Base-by-base conservation (phyloP, 2,888 invertebrate genomes). In the Chloromyia formosa region DNA sequence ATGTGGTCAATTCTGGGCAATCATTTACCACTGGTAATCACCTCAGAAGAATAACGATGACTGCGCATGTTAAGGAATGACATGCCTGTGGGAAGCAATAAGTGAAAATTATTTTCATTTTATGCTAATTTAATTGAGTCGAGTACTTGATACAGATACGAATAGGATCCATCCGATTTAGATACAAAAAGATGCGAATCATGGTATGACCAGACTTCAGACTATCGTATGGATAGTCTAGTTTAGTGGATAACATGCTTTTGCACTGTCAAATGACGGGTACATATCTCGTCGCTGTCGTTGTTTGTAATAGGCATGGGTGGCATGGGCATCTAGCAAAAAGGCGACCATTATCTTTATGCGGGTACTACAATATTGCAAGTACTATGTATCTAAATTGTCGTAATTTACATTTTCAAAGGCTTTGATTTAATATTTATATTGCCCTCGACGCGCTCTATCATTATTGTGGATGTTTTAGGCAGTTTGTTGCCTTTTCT, bases 41-140 rank as follows among this genome's bases (percentile, higher is more conserved):
- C 58, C 27, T 58, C 20, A 42, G 40, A 56, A 58, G 71, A 71
- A 71, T 71, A 56, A 71, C 71, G 58, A 71, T 71, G 71, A 71
- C 71, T 71, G 71, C 18, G 58, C 71, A 58, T 40, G 56, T 71
- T 71, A 40, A 56, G 18, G 49, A 56, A 56, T 40, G 71, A 71
- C 71, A 42, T 58, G 71, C 56, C 58, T 40, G 56, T 71, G 71
- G 71, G 71, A 71, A 71, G 71, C 71, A 16, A 56, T 56, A 71
- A 71, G 64, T 60, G 75, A 72, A 75, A 75, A 75, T 75, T 75
- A 75, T 75, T 75, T 75, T 72, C 64, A 73, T 75, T 75, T 75
- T 75, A 75, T 75, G 75, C 75, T 75, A 75, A 75, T 75, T 75
- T 73, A 73, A 75, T 75, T 72, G 73, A 64, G 75, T 72, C 64